phyloP scores from a whole-genome alignment of 1,140 invertebrate species.

The Euwallacea fornicatus region DNA sequence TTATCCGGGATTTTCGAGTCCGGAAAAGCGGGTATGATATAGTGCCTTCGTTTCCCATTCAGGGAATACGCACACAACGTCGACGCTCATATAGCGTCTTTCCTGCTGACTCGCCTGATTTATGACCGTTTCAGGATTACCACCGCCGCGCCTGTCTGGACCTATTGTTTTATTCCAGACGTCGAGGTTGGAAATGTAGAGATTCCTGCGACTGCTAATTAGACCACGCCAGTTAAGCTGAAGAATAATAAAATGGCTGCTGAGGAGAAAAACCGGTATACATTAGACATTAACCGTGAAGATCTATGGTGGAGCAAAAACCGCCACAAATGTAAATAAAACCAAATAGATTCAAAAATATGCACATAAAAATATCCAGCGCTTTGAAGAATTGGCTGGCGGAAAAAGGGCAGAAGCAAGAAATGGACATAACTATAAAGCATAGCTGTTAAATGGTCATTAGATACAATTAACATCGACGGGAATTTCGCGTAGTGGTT shows the following conservation, averaged over 20 bases:
- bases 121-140: conserved; percentile 31
- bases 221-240: neutral
- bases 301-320: conserved; percentile 15
- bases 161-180: conserved; percentile 27
- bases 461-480: conserved; percentile 32
- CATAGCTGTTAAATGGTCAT: conserved; percentile 35
- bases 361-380: conserved; percentile 32
- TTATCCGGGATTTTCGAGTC: conserved; percentile 17
- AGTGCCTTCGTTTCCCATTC: conserved; percentile 36
- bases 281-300: neutral
- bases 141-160: conserved; percentile 6
- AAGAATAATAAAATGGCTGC: neutral
- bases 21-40: conserved; percentile 34
- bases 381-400: conserved; percentile 3
- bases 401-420: conserved; percentile 17
- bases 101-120: conserved; percentile 27
- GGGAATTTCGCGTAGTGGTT: conserved; percentile 20
- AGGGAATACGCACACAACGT: conserved; percentile 35
- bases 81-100: conserved; percentile 31
- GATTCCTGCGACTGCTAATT: neutral
- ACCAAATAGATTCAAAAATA: conserved; percentile 36
- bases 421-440: conserved; percentile 35
- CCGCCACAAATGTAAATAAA: conserved; percentile 31
- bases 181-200: conserved; percentile 8
- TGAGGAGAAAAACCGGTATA: conserved; percentile 2